Evolutionary conservation across 2,888 invertebrate genomes (phyloP), one percentile per base, ranked within the genome.

Genomic region (Melipona bicolor): DNA sequence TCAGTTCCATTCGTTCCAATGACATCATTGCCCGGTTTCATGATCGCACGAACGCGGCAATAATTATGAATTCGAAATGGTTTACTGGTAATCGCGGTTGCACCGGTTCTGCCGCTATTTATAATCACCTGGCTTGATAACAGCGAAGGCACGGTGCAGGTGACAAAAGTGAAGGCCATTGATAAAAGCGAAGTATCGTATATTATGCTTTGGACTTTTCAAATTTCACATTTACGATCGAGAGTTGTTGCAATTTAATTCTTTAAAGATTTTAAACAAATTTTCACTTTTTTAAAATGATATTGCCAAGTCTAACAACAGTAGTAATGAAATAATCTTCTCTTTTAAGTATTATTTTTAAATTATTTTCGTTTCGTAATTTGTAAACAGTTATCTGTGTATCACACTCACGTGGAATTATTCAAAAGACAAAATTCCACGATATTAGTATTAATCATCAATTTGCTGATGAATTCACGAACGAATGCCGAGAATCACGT

Each of bases 51-150:
- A 80, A 74, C 50, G 64, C 24, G 62, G 27, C 80, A 70, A 79
- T 81, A 80, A 81, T 80, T 80, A 81, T 74, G 50, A 64, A 80
- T 75, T 80, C 71, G 70, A 71, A 61, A 54, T 74, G 65, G 69
- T 80, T 80, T 65, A 52, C 50, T 21, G 62, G 52, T 80, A 75
- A 82, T 75, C 32, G 24, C 43, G 17, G 82, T 15, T 76, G 32
- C 70, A 82, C 80, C 70, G 70, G 74, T 72, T 75, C 54, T 61
- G 21, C 24, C 5, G 24, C 9, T 59, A 64, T 62, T 52, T 75
- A 65, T 82, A 67, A 75, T 80, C 32, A 61, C 54, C 61, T 52
- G 32, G 69, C 70, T 75, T 24, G 61, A 75, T 61, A 24, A 32
- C 32, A 32, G 4, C 4, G 32, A 32, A 32, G 32, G 4, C 32